Base-by-base conservation (phyloP, 1,140 invertebrate genomes). In the Physella acuta region DNA sequence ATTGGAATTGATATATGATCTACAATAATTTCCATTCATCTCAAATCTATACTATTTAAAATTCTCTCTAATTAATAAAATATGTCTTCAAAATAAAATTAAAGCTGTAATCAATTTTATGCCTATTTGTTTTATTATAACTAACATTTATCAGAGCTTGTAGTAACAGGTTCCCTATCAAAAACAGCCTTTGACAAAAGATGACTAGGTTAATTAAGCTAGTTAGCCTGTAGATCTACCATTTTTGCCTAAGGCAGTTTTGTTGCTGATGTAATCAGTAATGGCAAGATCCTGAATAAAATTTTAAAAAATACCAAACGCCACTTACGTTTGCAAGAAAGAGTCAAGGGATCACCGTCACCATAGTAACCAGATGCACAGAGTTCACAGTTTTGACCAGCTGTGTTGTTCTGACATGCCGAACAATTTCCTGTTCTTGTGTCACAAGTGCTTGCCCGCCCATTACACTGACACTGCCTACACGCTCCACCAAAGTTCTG, bases 401-500 rank as follows among this genome's bases (percentile, higher is more conserved):
- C 64, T 44, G 75, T 77, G 51, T 78, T 72, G 52, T 72, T 36
- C 34, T 24, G 26, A 51, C 77, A 76, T 8, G n/a, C 62, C 16
- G 67, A 56, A 37, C 76, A 77, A 28, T 67, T 33, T 33, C 76
- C 77, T 64, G 67, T 61, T 14, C 52, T 52, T 33, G 67, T 69
- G 60, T 79, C 52, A 66, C 78, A 78, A 14, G 68, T 76, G 28
- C 73, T 71, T 1, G 71, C 69, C 16, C 65, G 26, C 20, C 52
- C 90, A 84, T 79, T 78, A 75, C 79, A 78, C 3, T 68, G 60
- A 73, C 78, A 77, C 0, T 71, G 75, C 26, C 51, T 28, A 72
- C 79, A 80, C 20, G 24, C 70, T 20, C 73, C 74, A 44, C 74
- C 92, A 2, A 63, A 65, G 39, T 70, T 68, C 75, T 78, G 70